Evolutionary conservation across 1,140 invertebrate genomes (phyloP).

Genomic region (Brachionus asplanchnoidis): DNA sequence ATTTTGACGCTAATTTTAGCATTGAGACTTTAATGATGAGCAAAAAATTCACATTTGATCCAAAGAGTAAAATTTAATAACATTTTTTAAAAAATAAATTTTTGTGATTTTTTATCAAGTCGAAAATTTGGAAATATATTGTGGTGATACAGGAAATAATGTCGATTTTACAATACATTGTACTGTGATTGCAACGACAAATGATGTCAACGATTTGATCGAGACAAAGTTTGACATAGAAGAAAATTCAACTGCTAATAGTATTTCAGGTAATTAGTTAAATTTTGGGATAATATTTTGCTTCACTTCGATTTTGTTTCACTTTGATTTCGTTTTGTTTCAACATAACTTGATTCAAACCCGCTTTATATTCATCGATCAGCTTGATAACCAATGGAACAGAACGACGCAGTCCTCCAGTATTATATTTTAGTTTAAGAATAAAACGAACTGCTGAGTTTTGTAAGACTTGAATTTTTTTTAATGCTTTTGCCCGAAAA

Average conservation of each 20-base stretch:
- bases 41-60: background rate
- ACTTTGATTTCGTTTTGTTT: too few species aligned
- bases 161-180: background rate
- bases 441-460: too few species aligned
- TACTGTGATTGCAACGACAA: background rate
- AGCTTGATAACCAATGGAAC: too few species aligned
- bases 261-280: background rate
- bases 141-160: background rate
- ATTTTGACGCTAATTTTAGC: background rate
- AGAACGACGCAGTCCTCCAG: too few species aligned
- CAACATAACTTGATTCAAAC: too few species aligned
- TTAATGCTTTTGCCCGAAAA: too few species aligned
- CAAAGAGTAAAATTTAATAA: background rate
- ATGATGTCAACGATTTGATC: background rate
- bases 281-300: background rate
- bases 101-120: background rate
- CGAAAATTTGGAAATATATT: conserved; percentile 14
- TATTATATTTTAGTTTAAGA: too few species aligned
- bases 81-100: background rate
- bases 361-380: too few species aligned
- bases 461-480: too few species aligned
- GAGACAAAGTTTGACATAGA: background rate
- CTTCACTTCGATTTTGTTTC: too few species aligned
- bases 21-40: background rate
- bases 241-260: background rate